Base-by-base conservation (phyloP, 2,113 vertebrate species). In the Chloroceryle aenea region DNA sequence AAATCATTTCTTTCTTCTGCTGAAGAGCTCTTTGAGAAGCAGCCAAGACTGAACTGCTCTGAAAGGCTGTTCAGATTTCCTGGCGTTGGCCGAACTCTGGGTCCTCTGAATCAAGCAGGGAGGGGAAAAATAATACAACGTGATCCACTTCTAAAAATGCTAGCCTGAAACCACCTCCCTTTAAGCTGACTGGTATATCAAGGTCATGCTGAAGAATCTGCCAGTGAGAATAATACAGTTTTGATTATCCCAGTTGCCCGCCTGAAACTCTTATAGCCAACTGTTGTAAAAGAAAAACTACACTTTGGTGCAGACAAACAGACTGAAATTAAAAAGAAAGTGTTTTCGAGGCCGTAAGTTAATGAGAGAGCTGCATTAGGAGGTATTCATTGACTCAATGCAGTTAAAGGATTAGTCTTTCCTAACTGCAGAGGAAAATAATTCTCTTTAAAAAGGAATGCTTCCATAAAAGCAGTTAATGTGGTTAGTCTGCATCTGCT, bases 1-100 rank as follows among this genome's bases (percentile, higher is more conserved):
- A 94, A 95, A 93, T 89, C 30, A 85, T 85, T 76, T 95, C 36
- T 95, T 95, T 95, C 85, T 93, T 94, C 63, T 81, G 53, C 62
- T 87, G 77, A 64, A 58, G 67, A 75, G 81, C 68, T 79, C 89
- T 94, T 93, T 96, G 94, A 90, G 91, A 81, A 76, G 71, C 59
- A 76, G 95, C 95, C 96, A 97, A 91, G 89, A 27, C 42, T 87
- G 84, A 75, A 32, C 66, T 91, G 17, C 79, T 95, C 81, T 89
- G 78, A 97, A 92, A 87, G 85, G 81, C 84, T 48, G 72, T 78
- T 95, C 40, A 58, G 89, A 89, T 77, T 93, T 92, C 76, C 73
- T 78, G 58, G 53, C 4, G 2, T 14, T 93, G 91, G 88, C 43
- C 10, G 1, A 79, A 90, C 81, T 87, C 58, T 76, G 53, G 53